Evolutionary conservation across 2,113 vertebrate genomes (phyloP).

Genomic region (Heliornis fulica): DNA sequence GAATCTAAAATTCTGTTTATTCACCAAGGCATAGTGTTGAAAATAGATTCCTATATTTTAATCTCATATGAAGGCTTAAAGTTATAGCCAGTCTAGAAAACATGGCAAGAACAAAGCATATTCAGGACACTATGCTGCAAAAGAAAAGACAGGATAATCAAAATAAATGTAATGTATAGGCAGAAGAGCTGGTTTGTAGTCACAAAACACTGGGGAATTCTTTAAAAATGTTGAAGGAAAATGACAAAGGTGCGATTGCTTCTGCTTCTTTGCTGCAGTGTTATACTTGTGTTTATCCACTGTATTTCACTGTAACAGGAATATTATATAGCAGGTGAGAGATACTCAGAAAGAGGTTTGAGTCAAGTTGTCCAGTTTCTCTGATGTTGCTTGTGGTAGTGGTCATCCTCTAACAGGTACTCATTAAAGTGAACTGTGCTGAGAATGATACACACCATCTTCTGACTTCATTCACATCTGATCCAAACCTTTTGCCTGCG

Average conservation of each 20-base stretch:
- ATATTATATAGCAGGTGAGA: not conserved
- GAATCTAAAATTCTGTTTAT: conserved; percentile 36
- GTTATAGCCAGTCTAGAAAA: not conserved
- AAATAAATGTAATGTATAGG: conserved; percentile 36
- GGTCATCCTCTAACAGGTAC: not conserved
- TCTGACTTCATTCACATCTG: not conserved
- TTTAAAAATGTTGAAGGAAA: not conserved
- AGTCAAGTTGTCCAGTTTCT: not conserved
- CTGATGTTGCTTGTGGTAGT: not conserved
- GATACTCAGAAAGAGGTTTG: not conserved
- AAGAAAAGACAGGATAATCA: not conserved
- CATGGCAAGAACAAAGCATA: not conserved
- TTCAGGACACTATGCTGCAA: conserved; percentile 36
- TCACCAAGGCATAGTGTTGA: not conserved
- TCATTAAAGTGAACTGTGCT: not conserved
- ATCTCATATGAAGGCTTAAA: not conserved
- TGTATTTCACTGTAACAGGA: not conserved
- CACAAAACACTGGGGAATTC: not conserved
- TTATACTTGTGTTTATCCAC: not conserved
- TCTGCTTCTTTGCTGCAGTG: not conserved
- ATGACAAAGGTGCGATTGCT: rapidly evolving
- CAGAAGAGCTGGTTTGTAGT: not conserved
- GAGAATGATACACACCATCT: not conserved
- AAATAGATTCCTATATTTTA: not conserved
- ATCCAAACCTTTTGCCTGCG: not conserved